Evolutionary conservation across 2,113 vertebrate genomes (phyloP).

Genomic region (Leiothrix lutea): DNA sequence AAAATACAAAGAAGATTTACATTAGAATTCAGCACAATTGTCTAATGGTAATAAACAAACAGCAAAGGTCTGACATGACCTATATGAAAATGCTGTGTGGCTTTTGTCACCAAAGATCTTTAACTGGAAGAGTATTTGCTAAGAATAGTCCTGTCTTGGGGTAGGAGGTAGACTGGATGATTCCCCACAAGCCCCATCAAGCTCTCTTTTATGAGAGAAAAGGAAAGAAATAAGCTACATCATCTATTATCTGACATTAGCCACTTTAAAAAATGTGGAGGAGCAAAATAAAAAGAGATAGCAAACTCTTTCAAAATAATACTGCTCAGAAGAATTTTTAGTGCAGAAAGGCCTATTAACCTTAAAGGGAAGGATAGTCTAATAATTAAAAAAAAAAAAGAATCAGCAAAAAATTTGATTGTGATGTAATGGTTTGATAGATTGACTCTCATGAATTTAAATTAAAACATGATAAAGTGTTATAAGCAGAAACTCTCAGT

Average conservation of each 20-base stretch:
- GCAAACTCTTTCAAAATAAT: not conserved
- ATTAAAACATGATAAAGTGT: conserved; percentile 16
- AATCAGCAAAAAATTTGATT: not conserved
- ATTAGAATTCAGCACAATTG: not conserved
- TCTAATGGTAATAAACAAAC: not conserved
- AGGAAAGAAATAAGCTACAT: not conserved
- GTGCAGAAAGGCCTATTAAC: not conserved
- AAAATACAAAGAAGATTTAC: not conserved
- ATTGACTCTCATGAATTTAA: conserved; percentile 39
- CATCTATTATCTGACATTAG: not conserved
- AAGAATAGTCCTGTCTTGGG: not conserved
- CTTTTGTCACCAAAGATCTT: not conserved
- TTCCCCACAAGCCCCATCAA: not conserved
- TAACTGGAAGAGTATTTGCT: not conserved
- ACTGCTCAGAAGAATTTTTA: not conserved
- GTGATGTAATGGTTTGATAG: not conserved
- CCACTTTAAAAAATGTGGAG: not conserved
- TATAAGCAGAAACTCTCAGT: not conserved
- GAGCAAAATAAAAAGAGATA: not conserved
- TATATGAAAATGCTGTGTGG: not conserved
- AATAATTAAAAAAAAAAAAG: conserved; percentile 22
- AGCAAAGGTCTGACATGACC: not conserved
- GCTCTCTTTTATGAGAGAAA: not conserved
- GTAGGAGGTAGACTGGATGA: not conserved
- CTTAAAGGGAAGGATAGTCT: not conserved